Evolutionary conservation across 2,113 vertebrate genomes (phyloP).

Genomic region (Myrmecophaga tridactyla): DNA sequence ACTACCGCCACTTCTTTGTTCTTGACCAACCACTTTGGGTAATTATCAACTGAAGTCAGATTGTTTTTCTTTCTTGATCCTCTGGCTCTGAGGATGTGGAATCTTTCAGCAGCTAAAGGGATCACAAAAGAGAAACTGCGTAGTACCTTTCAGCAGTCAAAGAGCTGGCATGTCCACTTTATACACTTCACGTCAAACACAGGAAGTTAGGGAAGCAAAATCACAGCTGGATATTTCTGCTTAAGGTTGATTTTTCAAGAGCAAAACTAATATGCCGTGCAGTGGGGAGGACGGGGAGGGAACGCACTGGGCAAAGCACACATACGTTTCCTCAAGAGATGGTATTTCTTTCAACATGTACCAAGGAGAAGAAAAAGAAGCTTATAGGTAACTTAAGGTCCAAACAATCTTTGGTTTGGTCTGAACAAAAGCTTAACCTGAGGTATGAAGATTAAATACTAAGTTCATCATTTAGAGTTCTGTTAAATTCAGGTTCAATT

Average conservation of each 20-base stretch:
- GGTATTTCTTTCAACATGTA: background rate
- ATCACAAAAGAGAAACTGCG: background rate
- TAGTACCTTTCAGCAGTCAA: background rate
- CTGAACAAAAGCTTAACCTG: background rate
- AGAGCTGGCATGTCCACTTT: background rate
- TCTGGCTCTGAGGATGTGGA: background rate
- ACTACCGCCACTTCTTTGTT: background rate
- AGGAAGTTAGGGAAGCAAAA: background rate
- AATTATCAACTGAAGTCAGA: background rate
- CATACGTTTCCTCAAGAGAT: background rate
- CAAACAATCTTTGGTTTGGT: background rate
- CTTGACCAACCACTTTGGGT: background rate
- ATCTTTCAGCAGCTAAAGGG: background rate
- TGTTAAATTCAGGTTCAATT: background rate
- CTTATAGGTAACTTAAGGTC: background rate
- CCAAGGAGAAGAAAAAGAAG: background rate
- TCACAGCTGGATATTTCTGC: slow-evolving; percentile 31
- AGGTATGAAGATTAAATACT: background rate
- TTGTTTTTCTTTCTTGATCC: slow-evolving; percentile 19
- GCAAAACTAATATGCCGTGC: background rate
- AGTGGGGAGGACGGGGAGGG: background rate
- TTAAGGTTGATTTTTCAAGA: slow-evolving; percentile 45
- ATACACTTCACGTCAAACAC: background rate
- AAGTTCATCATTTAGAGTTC: background rate
- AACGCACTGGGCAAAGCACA: background rate